phyloP scores from a whole-genome alignment of 2,113 vertebrate genomes.

The Tupaia tana region DNA sequence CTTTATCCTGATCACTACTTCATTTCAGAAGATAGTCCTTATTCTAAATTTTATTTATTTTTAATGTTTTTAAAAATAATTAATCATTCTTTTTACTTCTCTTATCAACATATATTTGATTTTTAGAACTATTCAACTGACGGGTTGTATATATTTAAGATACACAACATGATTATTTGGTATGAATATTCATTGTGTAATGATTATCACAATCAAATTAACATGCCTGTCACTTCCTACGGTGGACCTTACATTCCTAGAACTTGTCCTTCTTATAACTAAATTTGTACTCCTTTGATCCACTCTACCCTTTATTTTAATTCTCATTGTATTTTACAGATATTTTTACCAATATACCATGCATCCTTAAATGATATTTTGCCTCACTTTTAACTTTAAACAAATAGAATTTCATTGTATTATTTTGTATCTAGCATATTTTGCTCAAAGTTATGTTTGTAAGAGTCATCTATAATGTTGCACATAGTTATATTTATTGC shows the following conservation, averaged over 20 bases:
- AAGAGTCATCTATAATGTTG: background rate
- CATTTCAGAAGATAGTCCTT: background rate
- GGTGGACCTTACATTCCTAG: accelerated
- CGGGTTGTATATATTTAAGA: background rate
- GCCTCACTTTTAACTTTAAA: background rate
- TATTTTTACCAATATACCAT: background rate
- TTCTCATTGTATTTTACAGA: background rate
- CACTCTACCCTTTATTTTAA: background rate
- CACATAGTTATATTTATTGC: background rate
- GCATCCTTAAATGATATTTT: background rate
- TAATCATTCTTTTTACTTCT: background rate
- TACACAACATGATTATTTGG: no score
- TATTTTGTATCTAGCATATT: background rate
- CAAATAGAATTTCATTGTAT: background rate
- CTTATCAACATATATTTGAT: background rate
- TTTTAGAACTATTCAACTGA: background rate
- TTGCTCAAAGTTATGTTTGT: background rate
- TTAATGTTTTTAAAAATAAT: background rate
- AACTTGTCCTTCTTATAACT: background rate
- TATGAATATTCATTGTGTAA: background rate
- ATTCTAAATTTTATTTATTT: background rate
- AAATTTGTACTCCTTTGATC: background rate
- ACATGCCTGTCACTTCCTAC: no score
- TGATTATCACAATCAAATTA: background rate
- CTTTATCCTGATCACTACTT: background rate